These are phyloP conservation scores for Anguilla rostrata DNA, from an alignment of 2,113 vertebrate species.

Conservation along the genomic window DNA sequence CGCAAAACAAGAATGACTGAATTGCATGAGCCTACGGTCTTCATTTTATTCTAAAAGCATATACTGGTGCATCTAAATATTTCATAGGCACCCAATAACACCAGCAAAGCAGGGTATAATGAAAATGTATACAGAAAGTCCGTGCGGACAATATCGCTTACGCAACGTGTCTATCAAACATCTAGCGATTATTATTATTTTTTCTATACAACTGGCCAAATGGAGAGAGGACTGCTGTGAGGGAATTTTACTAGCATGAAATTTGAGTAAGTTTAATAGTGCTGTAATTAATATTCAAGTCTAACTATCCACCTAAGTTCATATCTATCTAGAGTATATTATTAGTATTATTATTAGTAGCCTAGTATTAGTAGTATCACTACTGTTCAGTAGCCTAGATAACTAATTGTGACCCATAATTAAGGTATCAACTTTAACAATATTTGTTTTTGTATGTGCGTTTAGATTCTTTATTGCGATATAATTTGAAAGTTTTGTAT, in stretches of 20 bases:
- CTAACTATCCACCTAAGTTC: neutral
- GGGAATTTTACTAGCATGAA: neutral
- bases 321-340: no score
- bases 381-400: no score
- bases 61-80: slow-evolving; percentile 71
- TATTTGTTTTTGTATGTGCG: neutral
- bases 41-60: slow-evolving; percentile 75
- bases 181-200: slow-evolving; percentile 8
- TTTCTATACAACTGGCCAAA: neutral
- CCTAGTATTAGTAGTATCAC: no score
- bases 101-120: slow-evolving; percentile 65
- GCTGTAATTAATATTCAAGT: neutral
- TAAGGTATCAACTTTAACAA: no score
- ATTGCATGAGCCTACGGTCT: slow-evolving; percentile 54
- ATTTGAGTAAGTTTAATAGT: neutral
- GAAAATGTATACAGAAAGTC: slow-evolving; percentile 49
- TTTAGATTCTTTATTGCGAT: neutral
- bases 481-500: neutral
- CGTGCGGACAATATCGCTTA: slow-evolving; percentile 42
- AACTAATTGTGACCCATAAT: no score
- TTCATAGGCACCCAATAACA: slow-evolving; percentile 71
- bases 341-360: no score
- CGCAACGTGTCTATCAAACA: slow-evolving; percentile 48
- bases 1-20: slow-evolving; percentile 71
- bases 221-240: neutral